phyloP scores from a whole-genome alignment of 2,797 vertebrate species.

The Cottoperca gobio region DNA sequence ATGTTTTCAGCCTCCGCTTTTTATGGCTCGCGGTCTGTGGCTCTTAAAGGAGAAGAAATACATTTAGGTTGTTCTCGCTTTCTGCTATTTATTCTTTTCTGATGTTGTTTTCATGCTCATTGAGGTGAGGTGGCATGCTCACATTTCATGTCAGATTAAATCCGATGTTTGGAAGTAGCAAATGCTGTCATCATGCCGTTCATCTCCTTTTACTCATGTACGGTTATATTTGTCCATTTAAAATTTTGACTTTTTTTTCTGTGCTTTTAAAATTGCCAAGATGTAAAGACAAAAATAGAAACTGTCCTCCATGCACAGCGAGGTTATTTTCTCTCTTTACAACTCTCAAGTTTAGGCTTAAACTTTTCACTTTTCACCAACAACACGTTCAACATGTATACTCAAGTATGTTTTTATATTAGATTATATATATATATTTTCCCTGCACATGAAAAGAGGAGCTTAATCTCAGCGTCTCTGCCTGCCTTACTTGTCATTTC shows the following conservation, averaged over 20 bases:
- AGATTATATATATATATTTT: conserved; percentile 28
- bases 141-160: conserved; percentile 51
- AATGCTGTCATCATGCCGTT: conserved; percentile 42
- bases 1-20: conserved; percentile 83
- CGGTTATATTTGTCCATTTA: conserved; percentile 11
- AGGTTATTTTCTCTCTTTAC: conserved; percentile 46
- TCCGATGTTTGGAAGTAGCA: conserved; percentile 38
- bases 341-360: conserved; percentile 71
- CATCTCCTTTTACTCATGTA: conserved; percentile 2
- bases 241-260: conserved; percentile 15
- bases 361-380: conserved; percentile 71
- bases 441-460: conserved; percentile 37
- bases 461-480: conserved; percentile 66
- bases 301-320: conserved; percentile 25
- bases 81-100: conserved; percentile 38
- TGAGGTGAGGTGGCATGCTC: conserved; percentile 41
- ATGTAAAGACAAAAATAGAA: conserved; percentile 30
- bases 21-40: conserved; percentile 75
- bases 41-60: conserved; percentile 80
- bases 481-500: conserved; percentile 79
- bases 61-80: conserved; percentile 53
- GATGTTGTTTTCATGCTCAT: conserved; percentile 35
- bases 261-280: conserved; percentile 32
- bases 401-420: conserved; percentile 18
- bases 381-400: conserved; percentile 1